Percentiles rank a stretch among this genome's conserved stretches.
phyloP scores from a whole-genome alignment of 2,888 invertebrate genomes.

The Neelides folsomi region DNA sequence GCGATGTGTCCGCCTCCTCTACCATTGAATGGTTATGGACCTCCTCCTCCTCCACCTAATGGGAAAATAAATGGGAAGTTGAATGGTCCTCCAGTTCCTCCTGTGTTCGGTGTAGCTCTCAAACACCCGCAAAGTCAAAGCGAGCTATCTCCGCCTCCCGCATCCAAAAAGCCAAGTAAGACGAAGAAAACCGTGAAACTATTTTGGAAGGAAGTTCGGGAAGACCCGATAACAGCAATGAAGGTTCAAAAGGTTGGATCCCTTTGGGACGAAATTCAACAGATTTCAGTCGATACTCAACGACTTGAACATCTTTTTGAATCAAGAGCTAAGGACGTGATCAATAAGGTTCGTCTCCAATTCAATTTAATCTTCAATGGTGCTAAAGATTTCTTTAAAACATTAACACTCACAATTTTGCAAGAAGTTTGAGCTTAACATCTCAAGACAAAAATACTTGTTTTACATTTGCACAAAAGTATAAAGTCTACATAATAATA shows the following conservation, averaged over 20 bases:
- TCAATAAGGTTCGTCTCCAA: conserved; percentile 62
- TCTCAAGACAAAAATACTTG: no score
- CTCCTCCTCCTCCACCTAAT: conserved; percentile 39
- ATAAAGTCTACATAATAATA: no score
- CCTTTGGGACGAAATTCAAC: conserved; percentile 83
- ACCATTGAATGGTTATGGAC: conserved; percentile 33
- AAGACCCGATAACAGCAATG: conserved; percentile 53
- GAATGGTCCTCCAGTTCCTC: conserved; percentile 33
- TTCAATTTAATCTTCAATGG: not conserved
- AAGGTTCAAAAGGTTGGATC: conserved; percentile 40
- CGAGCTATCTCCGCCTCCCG: conserved; percentile 33
- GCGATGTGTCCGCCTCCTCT: conserved; percentile 6
- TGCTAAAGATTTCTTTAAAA: not conserved
- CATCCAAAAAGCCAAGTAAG: conserved; percentile 50
- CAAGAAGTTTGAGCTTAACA: no score
- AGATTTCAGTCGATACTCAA: conserved; percentile 74
- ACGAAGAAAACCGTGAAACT: conserved; percentile 93
- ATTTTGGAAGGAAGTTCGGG: conserved; percentile 93
- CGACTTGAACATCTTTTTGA: conserved; percentile 94
- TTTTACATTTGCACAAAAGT: no score
- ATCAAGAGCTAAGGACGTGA: conserved; percentile 84
- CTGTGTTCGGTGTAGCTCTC: conserved; percentile 38
- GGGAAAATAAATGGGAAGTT: conserved; percentile 26
- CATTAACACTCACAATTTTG: no score
- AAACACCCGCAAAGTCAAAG: conserved; percentile 22